Evolutionary conservation across 2,113 vertebrate genomes (phyloP).

Genomic region (Butorides virescens): DNA sequence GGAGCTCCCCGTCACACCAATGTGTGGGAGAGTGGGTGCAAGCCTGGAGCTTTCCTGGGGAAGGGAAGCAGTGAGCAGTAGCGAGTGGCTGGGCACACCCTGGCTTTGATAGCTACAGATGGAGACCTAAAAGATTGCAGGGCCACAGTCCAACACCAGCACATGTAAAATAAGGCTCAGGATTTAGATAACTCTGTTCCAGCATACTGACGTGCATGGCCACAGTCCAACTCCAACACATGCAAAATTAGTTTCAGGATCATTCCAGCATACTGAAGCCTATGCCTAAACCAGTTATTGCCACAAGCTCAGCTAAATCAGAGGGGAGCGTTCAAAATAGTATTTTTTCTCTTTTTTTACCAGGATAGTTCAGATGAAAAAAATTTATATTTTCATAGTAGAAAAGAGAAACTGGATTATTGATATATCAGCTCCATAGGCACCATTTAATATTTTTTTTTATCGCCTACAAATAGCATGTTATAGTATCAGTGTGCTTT

Average conservation of each 20-base stretch:
- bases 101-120: constrained; percentile 66
- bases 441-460: background rate
- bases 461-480: background rate
- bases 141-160: constrained; percentile 69
- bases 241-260: constrained; percentile 72
- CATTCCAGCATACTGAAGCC: constrained; percentile 67
- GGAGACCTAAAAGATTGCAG: constrained; percentile 68
- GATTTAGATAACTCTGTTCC: constrained; percentile 71
- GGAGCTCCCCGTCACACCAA: background rate
- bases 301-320: constrained; percentile 59
- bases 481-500: background rate
- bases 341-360: background rate
- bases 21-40: background rate
- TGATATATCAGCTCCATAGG: background rate
- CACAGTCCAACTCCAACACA: constrained; percentile 62
- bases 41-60: background rate
- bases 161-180: constrained; percentile 71
- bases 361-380: background rate
- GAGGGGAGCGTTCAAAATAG: background rate
- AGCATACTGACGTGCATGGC: constrained; percentile 68
- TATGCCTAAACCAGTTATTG: constrained; percentile 63
- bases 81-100: constrained; percentile 53
- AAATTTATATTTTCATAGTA: background rate
- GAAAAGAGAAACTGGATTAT: background rate
- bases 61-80: constrained; percentile 1